These are phyloP conservation scores for Drosophila borborema DNA, from an alignment of 2,888 invertebrate genomes.

Conservation along the genomic window DNA sequence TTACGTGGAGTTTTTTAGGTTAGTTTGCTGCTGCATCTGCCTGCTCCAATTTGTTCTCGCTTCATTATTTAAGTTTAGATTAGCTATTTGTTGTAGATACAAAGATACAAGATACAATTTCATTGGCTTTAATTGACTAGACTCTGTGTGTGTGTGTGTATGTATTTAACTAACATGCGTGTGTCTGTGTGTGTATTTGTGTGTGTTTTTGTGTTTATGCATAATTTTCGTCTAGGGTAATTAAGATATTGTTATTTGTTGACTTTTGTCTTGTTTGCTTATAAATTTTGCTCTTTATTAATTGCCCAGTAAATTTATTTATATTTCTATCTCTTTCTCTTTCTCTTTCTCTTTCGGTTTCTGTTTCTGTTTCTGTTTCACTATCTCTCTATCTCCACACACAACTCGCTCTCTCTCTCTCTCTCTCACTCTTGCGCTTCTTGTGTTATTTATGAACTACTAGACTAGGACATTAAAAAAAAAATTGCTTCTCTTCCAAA, in stretches of 20 bases:
- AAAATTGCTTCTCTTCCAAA: conserved; percentile 4
- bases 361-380: conserved; percentile 1
- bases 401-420: conserved; percentile 7
- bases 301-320: conserved; percentile 63
- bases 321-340: conserved; percentile 21
- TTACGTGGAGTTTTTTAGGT: conserved; percentile 9
- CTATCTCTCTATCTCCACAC: background rate
- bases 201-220: conserved; percentile 30
- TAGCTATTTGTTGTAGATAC: conserved; percentile 63
- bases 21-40: conserved; percentile 3
- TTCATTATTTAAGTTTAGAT: conserved; percentile 43
- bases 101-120: conserved; percentile 55
- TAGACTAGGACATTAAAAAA: conserved; percentile 10
- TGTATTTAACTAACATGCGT: conserved; percentile 33
- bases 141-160: conserved; percentile 32
- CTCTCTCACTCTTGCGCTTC: background rate
- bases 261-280: conserved; percentile 46
- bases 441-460: conserved; percentile 16
- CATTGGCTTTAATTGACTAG: conserved; percentile 72
- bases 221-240: conserved; percentile 64
- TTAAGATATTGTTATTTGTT: conserved; percentile 58
- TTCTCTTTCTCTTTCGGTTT: background rate
- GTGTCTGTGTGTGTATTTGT: conserved; percentile 21
- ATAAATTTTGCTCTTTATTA: conserved; percentile 68
- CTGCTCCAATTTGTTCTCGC: background rate